Base-by-base conservation (phyloP, 2,113 vertebrate species). In the Scalopus aquaticus region DNA sequence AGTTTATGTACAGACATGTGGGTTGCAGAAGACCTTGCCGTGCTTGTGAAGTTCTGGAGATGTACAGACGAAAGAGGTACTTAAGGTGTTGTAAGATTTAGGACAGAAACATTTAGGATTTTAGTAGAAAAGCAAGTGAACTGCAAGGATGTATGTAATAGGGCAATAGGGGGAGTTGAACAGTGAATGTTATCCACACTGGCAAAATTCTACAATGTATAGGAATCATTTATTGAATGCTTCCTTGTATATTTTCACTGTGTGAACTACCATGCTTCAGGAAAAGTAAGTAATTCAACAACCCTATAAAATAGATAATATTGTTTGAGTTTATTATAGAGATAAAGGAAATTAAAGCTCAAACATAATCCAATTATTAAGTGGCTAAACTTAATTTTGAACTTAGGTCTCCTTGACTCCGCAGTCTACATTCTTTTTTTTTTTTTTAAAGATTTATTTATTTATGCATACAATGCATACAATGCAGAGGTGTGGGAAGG, bases 321-420 rank as follows among this genome's bases (percentile, higher is more conserved):
- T 67, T 35, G 1, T 35, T 20, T 30, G 35, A 70, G 0, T 35
- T 78, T 30, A 60, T 54, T 69, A 83, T 83, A 64, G 30, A 35
- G 16, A 28, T 56, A 2, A 90, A 79, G 58, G 78, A 54, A 51
- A 46, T 16, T n/a, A 39, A 85, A 13, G 13, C 70, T 74, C 13
- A 49, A 84, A 96, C 39, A 49, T 58, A n/a, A 80, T 4, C 56
- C 7, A 78, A 49, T 82, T 60, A 64, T 39, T 76, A 76, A 90
- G 67, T 76, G 79, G 49, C 16, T 81, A 54, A 82, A 24, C 22
- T 86, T 80, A 4, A 77, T 84, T 1, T 79, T 62, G 35, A 96
- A 78, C 6, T 6, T 4, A 67, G 32, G 15, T n/a, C 30, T 65
- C 16, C 0, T 60, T 88, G 32, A 65, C 32, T 35, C 11, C 7